Base-by-base conservation (phyloP, 2,888 invertebrate genomes). In the Pyralis farinalis region DNA sequence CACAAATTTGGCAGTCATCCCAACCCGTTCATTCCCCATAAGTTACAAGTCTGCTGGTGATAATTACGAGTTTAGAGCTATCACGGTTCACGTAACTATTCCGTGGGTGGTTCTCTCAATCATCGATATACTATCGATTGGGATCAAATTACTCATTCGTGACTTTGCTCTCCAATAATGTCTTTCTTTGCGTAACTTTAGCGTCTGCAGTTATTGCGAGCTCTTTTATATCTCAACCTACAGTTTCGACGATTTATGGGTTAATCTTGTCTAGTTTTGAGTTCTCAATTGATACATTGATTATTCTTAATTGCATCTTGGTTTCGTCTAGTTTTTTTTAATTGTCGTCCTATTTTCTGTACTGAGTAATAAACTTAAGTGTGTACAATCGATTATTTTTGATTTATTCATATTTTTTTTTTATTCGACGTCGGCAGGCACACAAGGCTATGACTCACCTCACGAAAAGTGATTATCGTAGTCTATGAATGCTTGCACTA, bases 131-230 rank as follows among this genome's bases (percentile, higher is more conserved):
- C 66, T 73, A 81, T 81, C 74, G 86, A 84, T 85, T 71, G 76
- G 75, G 62, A 79, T 79, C 79, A 84, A 85, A 87, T 85, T 77
- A 82, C 57, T 34, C 35, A 63, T 62, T 85, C 87, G 87, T 87
- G 87, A 87, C 83, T 69, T 38, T 40, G 53, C 62, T 71, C 63
- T 67, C 65, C 54, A 50, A 63, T 84, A 84, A 87, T 83, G 86
- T 85, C 85, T 86, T 74, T 81, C 77, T 86, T 78, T 80, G 73
- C 71, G 70, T 74, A 71, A 75, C 60, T 44, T 43, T 51, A 54
- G 53, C 52, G 54, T 51, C 50, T 49, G 4, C 4, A 16, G 16
- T 16, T 2, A 16, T 16, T 16, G 16, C 16, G 16, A 16, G 16
- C 4, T 16, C 16, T 16, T 2, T 16, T 16, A 16, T 4, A 16